These are phyloP conservation scores for Rhamphomyia laevipes DNA, from an alignment of 2,888 invertebrate species.

Conservation along the genomic window DNA sequence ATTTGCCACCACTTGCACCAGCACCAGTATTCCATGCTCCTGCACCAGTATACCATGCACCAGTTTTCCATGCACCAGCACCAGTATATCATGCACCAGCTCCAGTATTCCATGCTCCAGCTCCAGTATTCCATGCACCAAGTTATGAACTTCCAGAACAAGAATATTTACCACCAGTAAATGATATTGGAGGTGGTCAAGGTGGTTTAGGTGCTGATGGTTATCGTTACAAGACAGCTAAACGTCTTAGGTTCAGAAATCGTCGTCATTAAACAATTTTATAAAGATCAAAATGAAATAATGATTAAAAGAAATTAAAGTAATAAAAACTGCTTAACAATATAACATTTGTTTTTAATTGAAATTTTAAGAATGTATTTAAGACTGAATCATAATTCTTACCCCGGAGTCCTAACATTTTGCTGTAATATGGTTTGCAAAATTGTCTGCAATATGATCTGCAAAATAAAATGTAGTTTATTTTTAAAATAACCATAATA, in stretches of 20 bases:
- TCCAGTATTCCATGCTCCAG: not conserved
- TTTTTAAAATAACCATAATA: too few relatives aligned
- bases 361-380: too few relatives aligned
- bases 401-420: too few relatives aligned
- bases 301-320: too few relatives aligned
- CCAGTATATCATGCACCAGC: not conserved
- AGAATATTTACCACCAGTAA: not conserved
- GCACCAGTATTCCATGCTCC: not conserved
- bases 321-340: too few relatives aligned
- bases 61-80: not conserved
- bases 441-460: too few relatives aligned
- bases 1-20: not conserved
- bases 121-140: not conserved
- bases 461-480: too few relatives aligned
- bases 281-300: too few relatives aligned
- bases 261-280: not conserved
- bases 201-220: conserved; percentile 3
- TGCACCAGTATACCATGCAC: not conserved
- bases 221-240: conserved; percentile 4
- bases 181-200: not conserved
- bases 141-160: not conserved
- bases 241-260: not conserved
- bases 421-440: too few relatives aligned
- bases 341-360: too few relatives aligned
- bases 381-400: too few relatives aligned